Base-by-base conservation (phyloP, 1,140 invertebrate species). In the Aleiodes sp. region DNA sequence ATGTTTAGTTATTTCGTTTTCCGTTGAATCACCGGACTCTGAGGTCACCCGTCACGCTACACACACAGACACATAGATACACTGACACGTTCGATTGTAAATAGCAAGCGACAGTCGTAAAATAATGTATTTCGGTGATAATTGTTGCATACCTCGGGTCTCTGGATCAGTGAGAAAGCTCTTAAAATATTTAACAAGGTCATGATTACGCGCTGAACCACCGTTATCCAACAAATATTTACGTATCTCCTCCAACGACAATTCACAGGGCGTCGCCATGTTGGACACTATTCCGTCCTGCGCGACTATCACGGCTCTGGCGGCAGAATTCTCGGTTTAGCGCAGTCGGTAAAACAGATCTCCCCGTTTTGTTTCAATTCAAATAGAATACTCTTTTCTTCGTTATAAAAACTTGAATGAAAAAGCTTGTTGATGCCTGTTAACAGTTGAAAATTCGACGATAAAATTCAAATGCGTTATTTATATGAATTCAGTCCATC, bases 141-240 rank as follows among this genome's bases (percentile, higher is more conserved):
- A 33, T 28, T 31, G 41, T 59, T 68, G 86, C 88, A 87, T 86
- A 94, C 93, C 92, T 91, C 91, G 89, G 61, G 89, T 91, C 68
- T 89, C 88, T 2, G 92, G 91, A 86, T 95, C 91, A 62, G 92
- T 95, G 21, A 97, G 87, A 82, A 94, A 95, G 67, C 88, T 87
- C 84, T 94, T 96, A 77, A 96, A 97, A 87, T 96, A 90, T 84
- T 94, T 94, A 33, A 96, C 94, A 68, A 96, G 86, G 68, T 95
- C 93, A 84, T 93, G 92, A 85, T 96, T 96, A 73, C 92, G 93
- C 59, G 95, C 94, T 87, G 91, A 92, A 19, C 94, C 94, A 70
- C 93, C 94, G 78, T 94, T 92, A 77, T 88, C 88, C 71, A 94
- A 77, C 86, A 97, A 93, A 89, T 92, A 96, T 80, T 93, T 90